Percentiles rank a stretch among this genome's conserved stretches.
These are phyloP conservation scores for Labeo calbasu DNA, from an alignment of 2,797 vertebrate species.

Conservation along the genomic window DNA sequence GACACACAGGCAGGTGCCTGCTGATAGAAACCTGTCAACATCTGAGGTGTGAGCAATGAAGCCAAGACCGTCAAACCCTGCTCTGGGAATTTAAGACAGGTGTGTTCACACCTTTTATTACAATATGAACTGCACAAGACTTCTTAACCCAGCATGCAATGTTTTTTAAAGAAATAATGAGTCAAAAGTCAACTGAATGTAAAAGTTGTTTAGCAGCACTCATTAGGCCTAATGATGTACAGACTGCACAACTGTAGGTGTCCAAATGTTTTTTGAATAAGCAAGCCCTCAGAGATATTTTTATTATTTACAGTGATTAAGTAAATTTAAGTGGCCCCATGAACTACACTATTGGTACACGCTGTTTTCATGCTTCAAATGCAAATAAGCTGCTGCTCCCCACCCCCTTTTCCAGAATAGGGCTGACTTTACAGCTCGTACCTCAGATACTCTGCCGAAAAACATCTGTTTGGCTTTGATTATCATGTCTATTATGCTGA, in stretches of 20 bases:
- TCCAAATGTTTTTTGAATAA: background rate
- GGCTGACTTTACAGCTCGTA: too few species aligned
- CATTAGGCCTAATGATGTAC: background rate
- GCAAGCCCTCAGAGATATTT: background rate
- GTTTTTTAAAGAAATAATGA: background rate
- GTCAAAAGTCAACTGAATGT: background rate
- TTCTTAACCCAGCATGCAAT: background rate
- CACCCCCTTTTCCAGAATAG: too few species aligned
- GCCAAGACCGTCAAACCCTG: conserved; percentile 1
- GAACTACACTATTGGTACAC: background rate
- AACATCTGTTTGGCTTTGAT: too few species aligned
- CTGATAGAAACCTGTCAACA: conserved; percentile 11
- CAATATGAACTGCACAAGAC: background rate
- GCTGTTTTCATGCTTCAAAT: too few species aligned
- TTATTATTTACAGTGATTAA: background rate
- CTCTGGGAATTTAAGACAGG: background rate
- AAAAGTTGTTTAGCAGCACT: background rate
- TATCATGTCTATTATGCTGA: too few species aligned
- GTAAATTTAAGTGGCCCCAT: background rate
- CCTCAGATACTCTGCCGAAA: too few species aligned
- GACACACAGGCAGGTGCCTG: background rate
- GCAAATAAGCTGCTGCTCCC: too few species aligned
- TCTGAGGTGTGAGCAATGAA: background rate
- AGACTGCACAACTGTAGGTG: background rate
- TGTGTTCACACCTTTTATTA: background rate